Conservation (phyloP, 2,888 invertebrate species). For the Ecdyonurus torrentis region DNA sequence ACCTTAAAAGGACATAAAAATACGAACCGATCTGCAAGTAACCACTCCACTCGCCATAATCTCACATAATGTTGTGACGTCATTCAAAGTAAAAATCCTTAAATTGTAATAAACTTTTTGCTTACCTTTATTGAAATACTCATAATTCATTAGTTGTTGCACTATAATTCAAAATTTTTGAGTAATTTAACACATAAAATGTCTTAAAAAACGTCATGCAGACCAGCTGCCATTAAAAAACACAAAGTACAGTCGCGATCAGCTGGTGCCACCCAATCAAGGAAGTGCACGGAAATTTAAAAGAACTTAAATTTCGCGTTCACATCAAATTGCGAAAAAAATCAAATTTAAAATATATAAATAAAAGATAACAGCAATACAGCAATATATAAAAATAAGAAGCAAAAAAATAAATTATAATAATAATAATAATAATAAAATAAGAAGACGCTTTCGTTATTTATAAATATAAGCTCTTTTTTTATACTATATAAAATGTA, state of each 20-base stretch:
- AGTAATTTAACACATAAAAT: neutral
- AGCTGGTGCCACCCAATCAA: slow-evolving; percentile 11
- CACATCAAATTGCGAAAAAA: neutral
- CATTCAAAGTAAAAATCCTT: slow-evolving; percentile 7
- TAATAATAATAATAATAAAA: no score
- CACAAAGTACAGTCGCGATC: slow-evolving; percentile 8
- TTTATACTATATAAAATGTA: no score
- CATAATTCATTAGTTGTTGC: neutral
- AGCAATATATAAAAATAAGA: no score
- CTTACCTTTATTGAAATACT: neutral
- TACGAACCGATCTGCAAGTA: neutral
- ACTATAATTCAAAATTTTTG: neutral
- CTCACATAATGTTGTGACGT: slow-evolving; percentile 10
- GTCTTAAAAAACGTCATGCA: neutral
- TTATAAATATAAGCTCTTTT: no score
- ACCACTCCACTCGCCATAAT: slow-evolving; percentile 1
- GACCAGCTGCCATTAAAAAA: slow-evolving; percentile 5
- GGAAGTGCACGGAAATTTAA: slow-evolving; percentile 6
- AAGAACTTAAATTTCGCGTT: slow-evolving; percentile 8
- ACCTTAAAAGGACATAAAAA: neutral
- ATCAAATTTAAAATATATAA: neutral
- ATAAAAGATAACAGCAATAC: neutral
- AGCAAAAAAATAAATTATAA: no score
- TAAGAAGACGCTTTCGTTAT: no score
- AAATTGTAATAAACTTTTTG: neutral